Conservation (phyloP, 2,113 vertebrate genomes). For the Turdus rufiventris region DNA sequence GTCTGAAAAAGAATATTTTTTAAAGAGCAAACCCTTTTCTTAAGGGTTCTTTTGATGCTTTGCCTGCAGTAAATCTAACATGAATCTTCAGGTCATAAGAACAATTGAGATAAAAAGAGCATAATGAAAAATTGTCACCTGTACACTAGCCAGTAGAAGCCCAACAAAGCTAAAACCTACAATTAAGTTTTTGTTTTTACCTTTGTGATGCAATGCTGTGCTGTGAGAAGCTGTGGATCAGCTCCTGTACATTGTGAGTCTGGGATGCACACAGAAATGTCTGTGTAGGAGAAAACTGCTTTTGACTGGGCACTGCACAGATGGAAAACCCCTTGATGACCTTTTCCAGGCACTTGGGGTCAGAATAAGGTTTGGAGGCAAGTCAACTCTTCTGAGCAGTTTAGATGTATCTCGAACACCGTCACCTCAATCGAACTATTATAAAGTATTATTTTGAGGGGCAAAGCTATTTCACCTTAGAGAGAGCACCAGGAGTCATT, state of each 20-base stretch:
- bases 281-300: not conserved
- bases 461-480: not conserved
- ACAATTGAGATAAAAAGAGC: not conserved
- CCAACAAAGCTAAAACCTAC: not conserved
- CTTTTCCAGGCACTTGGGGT: not conserved
- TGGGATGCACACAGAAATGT: not conserved
- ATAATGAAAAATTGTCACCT: not conserved
- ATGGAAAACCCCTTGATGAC: not conserved
- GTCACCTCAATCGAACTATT: not conserved
- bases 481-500: not conserved
- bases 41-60: not conserved
- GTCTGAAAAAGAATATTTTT: not conserved
- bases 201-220: not conserved
- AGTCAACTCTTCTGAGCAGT: not conserved
- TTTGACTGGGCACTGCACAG: not conserved
- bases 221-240: not conserved
- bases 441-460: not conserved
- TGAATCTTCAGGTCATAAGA: not conserved
- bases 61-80: not conserved
- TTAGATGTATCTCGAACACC: not conserved
- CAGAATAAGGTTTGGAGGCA: not conserved
- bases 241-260: not conserved
- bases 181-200: not conserved
- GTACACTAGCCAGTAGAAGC: not conserved
- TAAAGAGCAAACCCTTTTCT: not conserved